A percentile compares a stretch with the other conserved stretches of the same genome.
phyloP scores from a whole-genome alignment of 2,113 vertebrate species.

The Dicrurus megarhynchus region DNA sequence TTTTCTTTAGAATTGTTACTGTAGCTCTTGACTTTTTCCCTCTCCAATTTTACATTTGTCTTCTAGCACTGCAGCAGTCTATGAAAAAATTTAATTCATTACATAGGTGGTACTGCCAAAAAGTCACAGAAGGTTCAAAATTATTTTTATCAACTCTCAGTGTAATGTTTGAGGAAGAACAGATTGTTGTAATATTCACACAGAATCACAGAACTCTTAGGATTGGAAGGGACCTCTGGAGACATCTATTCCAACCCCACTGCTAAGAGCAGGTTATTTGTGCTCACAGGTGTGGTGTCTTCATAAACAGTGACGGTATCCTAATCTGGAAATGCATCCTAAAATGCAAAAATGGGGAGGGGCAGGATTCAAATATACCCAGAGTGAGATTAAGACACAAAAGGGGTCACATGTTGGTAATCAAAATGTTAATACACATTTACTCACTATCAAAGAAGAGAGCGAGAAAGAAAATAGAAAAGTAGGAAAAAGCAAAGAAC shows the following conservation, averaged over 20 bases:
- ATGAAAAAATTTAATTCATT: constrained; percentile 43
- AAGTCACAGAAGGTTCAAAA: constrained; percentile 70
- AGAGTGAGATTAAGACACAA: background rate
- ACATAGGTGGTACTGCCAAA: constrained; percentile 38
- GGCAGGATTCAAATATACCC: background rate
- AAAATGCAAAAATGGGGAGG: accelerated
- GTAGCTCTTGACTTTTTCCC: background rate
- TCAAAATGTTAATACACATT: background rate
- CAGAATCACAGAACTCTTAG: background rate
- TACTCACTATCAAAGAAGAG: background rate
- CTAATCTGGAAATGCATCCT: background rate
- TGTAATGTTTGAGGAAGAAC: constrained; percentile 60
- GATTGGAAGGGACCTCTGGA: background rate
- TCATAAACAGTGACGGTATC: background rate
- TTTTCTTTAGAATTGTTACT: background rate
- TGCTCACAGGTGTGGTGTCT: constrained; percentile 1
- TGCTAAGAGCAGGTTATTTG: background rate
- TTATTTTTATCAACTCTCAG: constrained; percentile 59
- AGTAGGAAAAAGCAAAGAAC: background rate
- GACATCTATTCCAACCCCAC: background rate
- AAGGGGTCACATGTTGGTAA: background rate
- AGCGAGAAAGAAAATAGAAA: background rate
- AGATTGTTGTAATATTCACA: constrained; percentile 52
- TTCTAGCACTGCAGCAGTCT: background rate
- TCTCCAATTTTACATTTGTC: constrained; percentile 4